Evolutionary conservation across 2,113 vertebrate genomes (phyloP).

Genomic region (Agapornis roseicollis): DNA sequence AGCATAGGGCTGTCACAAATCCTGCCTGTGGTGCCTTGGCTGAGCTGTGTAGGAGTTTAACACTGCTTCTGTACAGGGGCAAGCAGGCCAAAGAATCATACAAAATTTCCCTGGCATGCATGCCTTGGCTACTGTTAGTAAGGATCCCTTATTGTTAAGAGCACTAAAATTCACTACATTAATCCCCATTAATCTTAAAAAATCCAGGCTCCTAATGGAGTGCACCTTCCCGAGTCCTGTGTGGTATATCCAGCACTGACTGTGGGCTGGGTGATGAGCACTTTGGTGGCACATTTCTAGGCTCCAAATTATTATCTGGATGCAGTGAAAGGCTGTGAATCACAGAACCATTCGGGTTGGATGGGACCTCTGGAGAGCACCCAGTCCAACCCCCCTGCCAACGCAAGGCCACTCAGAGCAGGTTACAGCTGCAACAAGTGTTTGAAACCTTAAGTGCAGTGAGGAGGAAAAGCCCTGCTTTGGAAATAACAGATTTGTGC

Average conservation of each 20-base stretch:
- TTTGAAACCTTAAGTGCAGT: neutral
- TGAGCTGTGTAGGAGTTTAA: neutral
- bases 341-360: neutral
- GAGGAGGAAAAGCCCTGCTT: neutral
- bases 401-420: neutral
- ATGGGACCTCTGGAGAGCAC: neutral
- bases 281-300: neutral
- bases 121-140: neutral
- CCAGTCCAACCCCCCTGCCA: neutral
- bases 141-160: neutral
- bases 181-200: neutral
- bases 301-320: neutral
- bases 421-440: neutral
- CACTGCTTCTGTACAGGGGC: neutral
- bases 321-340: neutral
- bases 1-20: neutral
- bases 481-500: neutral
- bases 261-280: fast-evolving
- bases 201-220: neutral
- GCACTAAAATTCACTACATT: neutral
- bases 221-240: neutral
- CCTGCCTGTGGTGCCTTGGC: neutral
- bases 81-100: neutral
- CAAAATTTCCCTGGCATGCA: neutral
- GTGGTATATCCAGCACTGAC: neutral